Percentiles rank a stretch among this genome's conserved stretches.
Conservation (phyloP, 2,888 invertebrate species). For the Stenolophus ochropezus region DNA sequence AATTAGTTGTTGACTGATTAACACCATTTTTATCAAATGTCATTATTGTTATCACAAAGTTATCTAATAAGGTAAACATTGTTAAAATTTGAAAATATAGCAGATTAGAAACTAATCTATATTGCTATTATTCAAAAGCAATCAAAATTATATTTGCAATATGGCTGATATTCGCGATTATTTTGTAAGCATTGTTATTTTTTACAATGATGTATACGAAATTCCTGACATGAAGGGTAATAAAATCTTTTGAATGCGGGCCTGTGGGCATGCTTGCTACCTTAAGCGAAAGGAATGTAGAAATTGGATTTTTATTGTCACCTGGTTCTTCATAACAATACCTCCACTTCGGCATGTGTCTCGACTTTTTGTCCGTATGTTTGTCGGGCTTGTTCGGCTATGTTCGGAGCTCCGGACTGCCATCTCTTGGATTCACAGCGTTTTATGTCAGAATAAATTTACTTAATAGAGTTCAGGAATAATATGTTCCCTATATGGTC, state of each 20-base stretch:
- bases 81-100: slow-evolving; percentile 27
- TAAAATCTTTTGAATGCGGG: neutral
- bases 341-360: slow-evolving; percentile 64
- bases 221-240: neutral
- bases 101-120: slow-evolving; percentile 31
- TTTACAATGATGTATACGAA: neutral
- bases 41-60: slow-evolving; percentile 4
- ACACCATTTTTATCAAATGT: neutral
- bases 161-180: slow-evolving; percentile 1
- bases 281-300: slow-evolving; percentile 68
- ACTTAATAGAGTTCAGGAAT: slow-evolving; percentile 62
- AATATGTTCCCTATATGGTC: slow-evolving; percentile 48
- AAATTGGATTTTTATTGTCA: slow-evolving; percentile 72
- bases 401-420: slow-evolving; percentile 42
- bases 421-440: slow-evolving; percentile 51
- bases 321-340: slow-evolving; percentile 69
- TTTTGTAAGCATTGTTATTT: neutral
- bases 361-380: slow-evolving; percentile 64
- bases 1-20: neutral
- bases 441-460: slow-evolving; percentile 66
- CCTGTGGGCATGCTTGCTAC: neutral
- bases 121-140: slow-evolving; percentile 33
- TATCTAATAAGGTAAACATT: slow-evolving; percentile 26
- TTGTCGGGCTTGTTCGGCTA: slow-evolving; percentile 26
- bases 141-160: slow-evolving; percentile 26